Evolutionary conservation across 2,888 invertebrate species (phyloP).

Genomic region (Metopia argyrocephala): DNA sequence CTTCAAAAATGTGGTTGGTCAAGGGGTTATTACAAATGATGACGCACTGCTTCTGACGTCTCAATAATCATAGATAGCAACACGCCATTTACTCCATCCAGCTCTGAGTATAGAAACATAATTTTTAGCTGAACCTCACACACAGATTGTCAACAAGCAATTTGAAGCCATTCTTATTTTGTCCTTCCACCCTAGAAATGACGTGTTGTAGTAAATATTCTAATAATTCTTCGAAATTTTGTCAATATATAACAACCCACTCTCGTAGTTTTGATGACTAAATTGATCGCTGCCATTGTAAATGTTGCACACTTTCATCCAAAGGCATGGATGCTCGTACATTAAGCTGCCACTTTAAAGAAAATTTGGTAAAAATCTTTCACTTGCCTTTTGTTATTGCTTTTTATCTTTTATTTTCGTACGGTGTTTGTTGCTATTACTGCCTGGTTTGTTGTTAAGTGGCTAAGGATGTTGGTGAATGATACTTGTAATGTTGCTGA

Average conservation of each 20-base stretch:
- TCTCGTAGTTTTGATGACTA: background rate
- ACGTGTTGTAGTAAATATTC: too few species aligned
- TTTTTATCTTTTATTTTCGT: constrained; percentile 2
- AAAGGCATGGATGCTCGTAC: background rate
- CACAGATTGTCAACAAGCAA: too few species aligned
- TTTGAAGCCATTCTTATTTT: too few species aligned
- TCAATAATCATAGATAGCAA: too few species aligned
- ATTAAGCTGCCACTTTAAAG: constrained; percentile 9
- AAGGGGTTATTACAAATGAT: too few species aligned
- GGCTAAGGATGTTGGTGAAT: constrained; percentile 44
- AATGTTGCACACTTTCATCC: background rate
- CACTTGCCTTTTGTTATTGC: constrained; percentile 8
- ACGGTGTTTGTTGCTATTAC: constrained; percentile 25
- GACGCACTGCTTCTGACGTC: too few species aligned
- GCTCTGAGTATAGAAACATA: too few species aligned
- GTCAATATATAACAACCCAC: background rate
- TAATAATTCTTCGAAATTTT: too few species aligned
- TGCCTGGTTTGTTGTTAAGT: constrained; percentile 47
- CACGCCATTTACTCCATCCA: too few species aligned
- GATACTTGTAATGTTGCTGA: constrained; percentile 61
- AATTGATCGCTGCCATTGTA: background rate
- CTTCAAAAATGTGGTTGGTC: too few species aligned
- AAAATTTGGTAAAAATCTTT: constrained; percentile 38
- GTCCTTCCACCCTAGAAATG: too few species aligned
- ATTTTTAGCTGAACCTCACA: too few species aligned